Base-by-base conservation (phyloP, 2,797 vertebrate genomes). In the Natrix natrix region DNA sequence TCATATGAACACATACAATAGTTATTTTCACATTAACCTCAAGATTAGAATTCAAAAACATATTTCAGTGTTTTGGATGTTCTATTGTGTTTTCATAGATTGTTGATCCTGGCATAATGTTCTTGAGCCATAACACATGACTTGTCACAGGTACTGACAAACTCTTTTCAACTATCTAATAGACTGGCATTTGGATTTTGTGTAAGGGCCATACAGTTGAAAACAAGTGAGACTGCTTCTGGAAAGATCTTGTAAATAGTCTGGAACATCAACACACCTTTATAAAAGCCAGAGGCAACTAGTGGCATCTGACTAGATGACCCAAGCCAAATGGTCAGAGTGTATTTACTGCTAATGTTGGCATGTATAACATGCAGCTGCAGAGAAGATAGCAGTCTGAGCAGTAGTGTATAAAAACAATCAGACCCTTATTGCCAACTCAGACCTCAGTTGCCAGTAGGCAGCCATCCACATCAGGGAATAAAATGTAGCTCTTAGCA, bases 301-400 rank as follows among this genome's bases (percentile, higher is more conserved):
- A 87, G 91, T 90, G 92, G n/a, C 95, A 95, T 91, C 93, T 60
- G 43, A 91, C 52, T 0, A 0, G 52, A 78, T 28, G 4, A 93
- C 60, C 60, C 0, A 0, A 3, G 16, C 95, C 97, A 96, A 95
- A 94, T 94, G 93, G 94, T 92, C 11, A 0, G 69, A 91, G 90
- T 93, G 93, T 88, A 91, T 74, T 86, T 1, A 0, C 1, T 32
- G 69, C 4, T 94, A 60, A 10, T 94, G 93, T 93, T 97, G 95
- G 96, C 95, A 96, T 91, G 89, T 0, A 7, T 88, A 93, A 69
- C 86, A 91, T 92, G 93, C 95, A 97, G 95, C 95, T 97, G 96
- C 95, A 92, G 94, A 96, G 86, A 78, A 12, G 0, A 61, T 14
- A 92, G 93, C 94, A 96, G 90, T 91, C 92, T 92, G 92, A 95